Percentiles rank a stretch among this genome's conserved stretches.
phyloP scores from a whole-genome alignment of 1,140 invertebrate genomes.

The Heliconius eleuchia region DNA sequence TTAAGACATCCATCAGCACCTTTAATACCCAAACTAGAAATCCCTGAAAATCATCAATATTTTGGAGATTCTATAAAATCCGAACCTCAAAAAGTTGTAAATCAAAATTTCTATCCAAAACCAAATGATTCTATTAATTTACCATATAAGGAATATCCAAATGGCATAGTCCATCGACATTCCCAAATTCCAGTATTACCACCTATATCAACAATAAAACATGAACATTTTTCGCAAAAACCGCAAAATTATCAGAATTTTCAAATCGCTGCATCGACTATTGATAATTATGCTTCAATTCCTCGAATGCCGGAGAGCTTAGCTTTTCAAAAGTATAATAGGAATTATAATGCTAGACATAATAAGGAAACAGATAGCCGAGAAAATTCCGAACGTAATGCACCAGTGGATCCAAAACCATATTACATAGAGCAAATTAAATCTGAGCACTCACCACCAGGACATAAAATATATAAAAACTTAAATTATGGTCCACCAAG shows the following conservation, averaged over 20 bases:
- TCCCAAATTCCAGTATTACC: slow-evolving; percentile 69
- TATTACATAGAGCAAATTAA: slow-evolving; percentile 81
- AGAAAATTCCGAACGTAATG: slow-evolving; percentile 44
- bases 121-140: slow-evolving; percentile 52
- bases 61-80: slow-evolving; percentile 62
- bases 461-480: slow-evolving; percentile 80
- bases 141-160: slow-evolving; percentile 60
- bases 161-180: slow-evolving; percentile 50
- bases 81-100: slow-evolving; percentile 51
- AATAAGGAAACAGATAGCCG: slow-evolving; percentile 51
- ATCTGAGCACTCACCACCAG: slow-evolving; percentile 79
- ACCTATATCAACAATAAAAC: slow-evolving; percentile 80
- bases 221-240: slow-evolving; percentile 72
- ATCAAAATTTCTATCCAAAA: slow-evolving; percentile 54
- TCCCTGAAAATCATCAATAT: slow-evolving; percentile 72
- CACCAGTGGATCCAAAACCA: slow-evolving; percentile 56
- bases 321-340: slow-evolving; percentile 73
- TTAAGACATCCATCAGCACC: slow-evolving; percentile 68
- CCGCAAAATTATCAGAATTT: slow-evolving; percentile 57
- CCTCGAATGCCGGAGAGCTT: slow-evolving; percentile 64
- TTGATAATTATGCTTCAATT: slow-evolving; percentile 56
- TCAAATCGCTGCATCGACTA: slow-evolving; percentile 53
- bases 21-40: slow-evolving; percentile 77
- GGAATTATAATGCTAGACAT: slow-evolving; percentile 54
- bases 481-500: slow-evolving; percentile 67